Conservation (phyloP, 2,888 invertebrate genomes). For the Ormyrus rosae region DNA sequence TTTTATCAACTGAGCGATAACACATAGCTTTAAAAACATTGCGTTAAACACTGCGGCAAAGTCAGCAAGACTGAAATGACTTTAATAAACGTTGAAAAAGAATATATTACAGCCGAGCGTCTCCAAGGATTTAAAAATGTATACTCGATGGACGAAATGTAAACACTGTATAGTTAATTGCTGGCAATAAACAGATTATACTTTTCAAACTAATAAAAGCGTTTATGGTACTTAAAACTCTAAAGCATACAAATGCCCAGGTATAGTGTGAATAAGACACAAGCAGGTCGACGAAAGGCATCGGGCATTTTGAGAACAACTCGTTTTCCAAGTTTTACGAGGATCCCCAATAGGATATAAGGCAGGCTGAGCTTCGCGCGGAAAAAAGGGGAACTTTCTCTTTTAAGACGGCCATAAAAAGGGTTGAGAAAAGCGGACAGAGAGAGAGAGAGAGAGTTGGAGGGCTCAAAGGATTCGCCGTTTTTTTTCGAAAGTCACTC, state of each 20-base stretch:
- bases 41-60: no score
- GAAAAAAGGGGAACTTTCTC: conserved; percentile 63
- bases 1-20: neutral
- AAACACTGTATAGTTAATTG: conserved; percentile 4
- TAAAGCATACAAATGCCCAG: neutral
- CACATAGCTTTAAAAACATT: no score
- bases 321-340: conserved; percentile 60
- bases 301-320: conserved; percentile 50
- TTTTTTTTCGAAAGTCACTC: conserved; percentile 48
- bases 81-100: no score
- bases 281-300: conserved; percentile 6
- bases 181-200: conserved; percentile 15
- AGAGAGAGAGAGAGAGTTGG: conserved; percentile 19
- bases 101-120: no score
- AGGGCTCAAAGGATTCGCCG: conserved; percentile 49
- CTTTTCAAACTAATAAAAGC: conserved; percentile 22
- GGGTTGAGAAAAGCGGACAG: conserved; percentile 61
- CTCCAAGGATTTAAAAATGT: neutral
- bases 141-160: neutral
- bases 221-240: conserved; percentile 6
- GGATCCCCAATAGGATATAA: conserved; percentile 50
- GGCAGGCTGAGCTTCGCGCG: conserved; percentile 24
- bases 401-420: conserved; percentile 65
- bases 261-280: conserved; percentile 9
- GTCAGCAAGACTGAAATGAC: no score